Evolutionary conservation across 2,888 invertebrate genomes (phyloP).

Genomic region (Xylota sylvarum): DNA sequence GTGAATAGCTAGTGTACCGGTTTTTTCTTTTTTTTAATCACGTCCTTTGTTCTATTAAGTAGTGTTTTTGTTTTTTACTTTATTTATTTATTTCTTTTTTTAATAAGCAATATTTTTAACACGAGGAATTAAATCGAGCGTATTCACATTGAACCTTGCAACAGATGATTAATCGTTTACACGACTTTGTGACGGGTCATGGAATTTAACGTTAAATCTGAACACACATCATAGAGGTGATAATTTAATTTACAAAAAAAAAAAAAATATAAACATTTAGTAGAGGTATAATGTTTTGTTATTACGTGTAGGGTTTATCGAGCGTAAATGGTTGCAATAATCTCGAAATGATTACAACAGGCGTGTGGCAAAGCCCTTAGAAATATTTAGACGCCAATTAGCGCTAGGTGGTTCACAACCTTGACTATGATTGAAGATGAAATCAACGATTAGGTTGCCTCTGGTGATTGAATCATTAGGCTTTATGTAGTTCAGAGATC

Average conservation of each 20-base stretch:
- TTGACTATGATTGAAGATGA: no score
- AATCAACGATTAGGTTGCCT: no score
- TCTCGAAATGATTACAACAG: not conserved
- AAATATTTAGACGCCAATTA: not conserved
- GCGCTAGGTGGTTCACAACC: not conserved
- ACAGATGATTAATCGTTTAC: slow-evolving; percentile 18
- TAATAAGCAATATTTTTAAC: not conserved
- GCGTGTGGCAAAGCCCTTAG: not conserved
- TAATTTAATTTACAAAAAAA: slow-evolving; percentile 2
- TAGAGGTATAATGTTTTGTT: not conserved
- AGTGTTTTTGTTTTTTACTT: not conserved
- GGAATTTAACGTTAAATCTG: not conserved
- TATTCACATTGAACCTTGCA: slow-evolving; percentile 11
- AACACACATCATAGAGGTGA: not conserved
- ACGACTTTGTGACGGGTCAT: slow-evolving; percentile 18
- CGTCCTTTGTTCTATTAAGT: slow-evolving; percentile 4
- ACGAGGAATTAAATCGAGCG: not conserved
- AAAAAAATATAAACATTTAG: not conserved
- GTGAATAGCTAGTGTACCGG: slow-evolving; percentile 7
- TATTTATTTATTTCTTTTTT: no score
- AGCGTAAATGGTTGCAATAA: not conserved
- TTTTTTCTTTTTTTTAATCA: slow-evolving; percentile 2
- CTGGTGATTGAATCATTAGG: no score
- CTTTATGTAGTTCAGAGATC: no score
- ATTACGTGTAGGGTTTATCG: not conserved